These are phyloP conservation scores for Saccopteryx leptura DNA, from an alignment of 2,113 vertebrate genomes.

Conservation along the genomic window DNA sequence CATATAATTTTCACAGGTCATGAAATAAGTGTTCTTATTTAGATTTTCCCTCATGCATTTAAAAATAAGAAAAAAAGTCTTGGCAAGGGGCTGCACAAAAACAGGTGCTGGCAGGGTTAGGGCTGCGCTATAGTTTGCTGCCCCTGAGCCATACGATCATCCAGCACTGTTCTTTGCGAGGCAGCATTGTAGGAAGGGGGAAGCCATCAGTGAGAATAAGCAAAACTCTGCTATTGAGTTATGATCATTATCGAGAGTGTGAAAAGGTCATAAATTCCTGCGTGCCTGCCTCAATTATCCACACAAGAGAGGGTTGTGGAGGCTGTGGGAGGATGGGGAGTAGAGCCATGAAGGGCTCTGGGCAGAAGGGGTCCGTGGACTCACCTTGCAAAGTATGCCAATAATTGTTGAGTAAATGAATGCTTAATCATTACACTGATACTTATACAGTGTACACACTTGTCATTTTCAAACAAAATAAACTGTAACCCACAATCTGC, in stretches of 20 bases:
- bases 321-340: neutral
- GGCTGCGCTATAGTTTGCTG: neutral
- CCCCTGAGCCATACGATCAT: fast-evolving
- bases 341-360: neutral
- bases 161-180: fast-evolving
- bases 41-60: neutral
- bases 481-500: neutral
- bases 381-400: neutral
- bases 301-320: neutral
- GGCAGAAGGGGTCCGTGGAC: neutral
- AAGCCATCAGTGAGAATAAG: no score
- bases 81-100: no score
- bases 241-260: fast-evolving
- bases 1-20: neutral
- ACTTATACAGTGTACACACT: neutral
- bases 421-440: neutral
- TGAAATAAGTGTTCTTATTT: neutral
- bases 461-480: neutral
- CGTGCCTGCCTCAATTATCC: neutral
- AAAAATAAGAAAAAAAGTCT: neutral
- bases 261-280: neutral
- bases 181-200: neutral
- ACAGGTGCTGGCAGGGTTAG: neutral
- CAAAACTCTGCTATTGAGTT: fast-evolving
- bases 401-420: neutral